Percentiles rank a stretch among this genome's conserved stretches.
These are phyloP conservation scores for Urechis unicinctus DNA, from an alignment of 2,888 invertebrate genomes.

Conservation along the genomic window DNA sequence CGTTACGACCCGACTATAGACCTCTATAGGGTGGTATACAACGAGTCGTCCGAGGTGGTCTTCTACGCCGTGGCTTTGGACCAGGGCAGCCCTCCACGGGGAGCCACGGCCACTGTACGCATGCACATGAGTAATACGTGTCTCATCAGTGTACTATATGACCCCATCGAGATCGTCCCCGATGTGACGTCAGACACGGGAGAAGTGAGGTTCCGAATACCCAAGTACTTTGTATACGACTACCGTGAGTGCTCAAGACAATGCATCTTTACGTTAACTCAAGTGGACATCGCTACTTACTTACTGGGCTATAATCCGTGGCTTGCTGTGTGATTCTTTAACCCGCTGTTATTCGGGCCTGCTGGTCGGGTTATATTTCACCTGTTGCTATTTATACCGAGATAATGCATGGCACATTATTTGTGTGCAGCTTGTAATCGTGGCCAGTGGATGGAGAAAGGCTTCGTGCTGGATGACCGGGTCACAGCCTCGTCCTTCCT, in stretches of 20 bases:
- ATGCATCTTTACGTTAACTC: constrained; percentile 16
- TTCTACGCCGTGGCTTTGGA: constrained; percentile 31
- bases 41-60: constrained; percentile 24
- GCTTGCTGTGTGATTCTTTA: neutral
- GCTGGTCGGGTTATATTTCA: too few relatives aligned
- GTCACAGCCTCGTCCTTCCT: constrained; percentile 26
- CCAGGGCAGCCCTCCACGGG: constrained; percentile 26
- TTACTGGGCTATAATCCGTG: too few relatives aligned
- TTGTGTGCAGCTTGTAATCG: constrained; percentile 26
- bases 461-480: constrained; percentile 26
- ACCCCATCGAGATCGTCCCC: constrained; percentile 22
- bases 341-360: neutral
- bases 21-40: constrained; percentile 26
- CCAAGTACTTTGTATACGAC: constrained; percentile 28
- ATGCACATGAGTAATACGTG: constrained; percentile 33
- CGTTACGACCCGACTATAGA: constrained; percentile 10
- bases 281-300: too few relatives aligned
- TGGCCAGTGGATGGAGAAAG: constrained; percentile 24
- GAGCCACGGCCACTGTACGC: constrained; percentile 13
- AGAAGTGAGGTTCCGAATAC: constrained; percentile 26
- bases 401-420: too few relatives aligned
- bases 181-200: constrained; percentile 25
- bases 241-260: too few relatives aligned
- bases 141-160: constrained; percentile 27
- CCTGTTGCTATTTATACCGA: too few relatives aligned